A percentile compares a stretch with the other conserved stretches of the same genome.
Conservation (phyloP, 37 sponge, comb jelly and placozoan species). For the Diacarnus erythraeanus region DNA sequence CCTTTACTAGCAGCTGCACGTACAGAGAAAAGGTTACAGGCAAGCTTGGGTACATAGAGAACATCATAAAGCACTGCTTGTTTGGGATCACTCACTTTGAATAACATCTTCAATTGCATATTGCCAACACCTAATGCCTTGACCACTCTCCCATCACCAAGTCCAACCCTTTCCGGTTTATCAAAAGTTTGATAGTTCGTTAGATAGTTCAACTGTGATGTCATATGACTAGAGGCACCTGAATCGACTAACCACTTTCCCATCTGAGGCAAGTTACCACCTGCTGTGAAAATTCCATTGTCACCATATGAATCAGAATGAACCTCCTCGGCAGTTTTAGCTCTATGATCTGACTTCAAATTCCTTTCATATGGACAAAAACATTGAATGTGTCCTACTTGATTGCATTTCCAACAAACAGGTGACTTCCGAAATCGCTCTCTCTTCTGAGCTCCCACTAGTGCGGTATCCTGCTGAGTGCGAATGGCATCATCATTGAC, state of each 20-base stretch:
- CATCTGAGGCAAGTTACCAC: no score
- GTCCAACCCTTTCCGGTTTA: constrained; percentile 35
- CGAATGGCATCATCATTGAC: background rate
- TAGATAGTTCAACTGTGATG: constrained; percentile 4
- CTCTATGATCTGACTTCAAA: background rate
- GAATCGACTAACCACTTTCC: constrained; percentile 59
- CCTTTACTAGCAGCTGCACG: constrained; percentile 34
- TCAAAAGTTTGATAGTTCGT: constrained; percentile 36
- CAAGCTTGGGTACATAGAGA: constrained; percentile 44
- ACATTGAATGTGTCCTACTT: constrained; percentile 40
- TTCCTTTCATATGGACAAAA: constrained; percentile 26
- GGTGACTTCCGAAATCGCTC: background rate
- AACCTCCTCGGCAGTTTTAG: background rate
- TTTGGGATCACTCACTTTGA: constrained; percentile 33
- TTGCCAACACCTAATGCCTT: constrained; percentile 38
- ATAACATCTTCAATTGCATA: constrained; percentile 26
- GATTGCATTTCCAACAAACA: constrained; percentile 27
- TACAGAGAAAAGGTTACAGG: constrained; percentile 56
- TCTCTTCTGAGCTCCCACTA: no score
- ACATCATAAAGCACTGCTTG: constrained; percentile 20
- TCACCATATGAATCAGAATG: background rate
- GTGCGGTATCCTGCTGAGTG: constrained; percentile 8
- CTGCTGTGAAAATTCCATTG: background rate
- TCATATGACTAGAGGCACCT: constrained; percentile 64
- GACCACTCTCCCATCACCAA: constrained; percentile 54